A percentile compares a stretch with the other conserved stretches of the same genome.
phyloP scores from a whole-genome alignment of 1,140 invertebrate species.

The Onthophagus taurus region DNA sequence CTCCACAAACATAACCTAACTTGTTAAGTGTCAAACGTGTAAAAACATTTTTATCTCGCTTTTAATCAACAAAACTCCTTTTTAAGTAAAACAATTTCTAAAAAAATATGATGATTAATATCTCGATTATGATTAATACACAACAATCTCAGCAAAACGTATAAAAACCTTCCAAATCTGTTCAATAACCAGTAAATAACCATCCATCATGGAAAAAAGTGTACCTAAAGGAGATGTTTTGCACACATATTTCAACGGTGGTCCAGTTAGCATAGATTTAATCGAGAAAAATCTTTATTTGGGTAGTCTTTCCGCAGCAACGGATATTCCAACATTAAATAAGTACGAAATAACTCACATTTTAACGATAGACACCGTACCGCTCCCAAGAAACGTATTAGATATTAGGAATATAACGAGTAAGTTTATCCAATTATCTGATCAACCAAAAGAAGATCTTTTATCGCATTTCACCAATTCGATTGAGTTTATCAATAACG shows the following conservation, averaged over 20 bases:
- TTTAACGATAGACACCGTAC: constrained; percentile 72
- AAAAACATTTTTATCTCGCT: too few relatives aligned
- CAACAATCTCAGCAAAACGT: too few relatives aligned
- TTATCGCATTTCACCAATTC: constrained; percentile 67
- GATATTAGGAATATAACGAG: constrained; percentile 54
- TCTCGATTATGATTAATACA: too few relatives aligned
- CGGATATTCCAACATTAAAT: constrained; percentile 56
- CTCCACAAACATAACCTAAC: too few relatives aligned
- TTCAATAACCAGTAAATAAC: too few relatives aligned
- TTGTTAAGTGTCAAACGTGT: too few relatives aligned
- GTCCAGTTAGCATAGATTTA: constrained; percentile 53
- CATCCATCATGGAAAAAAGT: too few relatives aligned
- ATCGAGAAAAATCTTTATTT: constrained; percentile 64
- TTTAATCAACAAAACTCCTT: too few relatives aligned
- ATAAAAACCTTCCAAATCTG: too few relatives aligned
- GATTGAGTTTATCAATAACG: constrained; percentile 59
- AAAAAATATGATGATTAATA: too few relatives aligned
- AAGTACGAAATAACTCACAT: constrained; percentile 62
- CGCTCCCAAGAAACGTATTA: constrained; percentile 61
- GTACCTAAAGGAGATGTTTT: too few relatives aligned
- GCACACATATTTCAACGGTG: constrained; percentile 46
- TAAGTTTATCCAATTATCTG: constrained; percentile 72
- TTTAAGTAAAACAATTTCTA: too few relatives aligned
- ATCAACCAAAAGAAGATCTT: constrained; percentile 72
- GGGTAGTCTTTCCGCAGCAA: constrained; percentile 70